Evolutionary conservation across 2,888 invertebrate species (phyloP).

Genomic region (Polyommatus icarus): DNA sequence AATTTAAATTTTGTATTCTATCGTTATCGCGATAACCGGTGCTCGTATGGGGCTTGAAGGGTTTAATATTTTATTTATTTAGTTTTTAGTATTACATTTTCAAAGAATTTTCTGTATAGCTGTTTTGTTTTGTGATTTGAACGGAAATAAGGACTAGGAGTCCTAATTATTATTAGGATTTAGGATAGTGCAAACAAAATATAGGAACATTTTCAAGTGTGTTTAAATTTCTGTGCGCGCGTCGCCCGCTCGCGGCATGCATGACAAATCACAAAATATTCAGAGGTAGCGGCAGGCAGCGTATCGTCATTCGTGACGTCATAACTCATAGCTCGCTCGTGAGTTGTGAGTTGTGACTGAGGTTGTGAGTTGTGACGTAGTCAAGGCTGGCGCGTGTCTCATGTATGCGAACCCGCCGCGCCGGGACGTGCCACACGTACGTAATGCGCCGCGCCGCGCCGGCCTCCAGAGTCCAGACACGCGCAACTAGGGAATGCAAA

Average conservation of each 20-base stretch:
- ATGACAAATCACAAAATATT: neutral
- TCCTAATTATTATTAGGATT: neutral
- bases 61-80: no score
- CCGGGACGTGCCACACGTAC: neutral
- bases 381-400: neutral
- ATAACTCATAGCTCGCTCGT: neutral
- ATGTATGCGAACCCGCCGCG: neutral
- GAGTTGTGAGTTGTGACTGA: neutral
- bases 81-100: neutral
- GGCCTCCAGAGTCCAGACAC: neutral
- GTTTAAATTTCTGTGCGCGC: neutral
- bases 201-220: neutral
- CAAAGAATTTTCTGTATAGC: neutral
- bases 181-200: neutral
- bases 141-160: no score
- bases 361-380: conserved; percentile 5
- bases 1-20: no score
- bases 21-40: no score
- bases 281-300: neutral
- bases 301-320: neutral
- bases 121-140: no score
- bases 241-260: neutral
- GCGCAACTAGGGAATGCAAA: no score
- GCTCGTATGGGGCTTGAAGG: no score
- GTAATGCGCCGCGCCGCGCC: no score